Conservation (phyloP, 2,888 invertebrate species). For the Euspilapteryx auroguttella region DNA sequence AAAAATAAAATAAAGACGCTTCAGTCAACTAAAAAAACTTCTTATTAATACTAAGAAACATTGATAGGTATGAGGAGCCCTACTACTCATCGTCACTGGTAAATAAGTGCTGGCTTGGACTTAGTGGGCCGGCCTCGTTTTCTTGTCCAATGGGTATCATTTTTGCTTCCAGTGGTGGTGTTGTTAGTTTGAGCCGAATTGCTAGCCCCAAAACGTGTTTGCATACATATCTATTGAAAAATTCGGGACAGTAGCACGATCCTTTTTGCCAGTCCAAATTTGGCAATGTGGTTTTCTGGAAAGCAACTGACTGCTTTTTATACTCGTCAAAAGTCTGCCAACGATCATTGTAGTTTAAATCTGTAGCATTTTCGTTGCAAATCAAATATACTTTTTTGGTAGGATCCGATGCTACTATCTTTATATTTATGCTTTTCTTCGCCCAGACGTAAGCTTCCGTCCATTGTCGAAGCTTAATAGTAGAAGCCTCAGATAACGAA, state of each 20-base stretch:
- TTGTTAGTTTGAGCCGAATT: constrained; percentile 2
- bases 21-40: constrained; percentile 2
- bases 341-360: constrained; percentile 6
- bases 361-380: constrained; percentile 6
- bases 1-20: constrained; percentile 5
- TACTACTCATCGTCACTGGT: constrained; percentile 8
- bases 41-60: constrained; percentile 5
- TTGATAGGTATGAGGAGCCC: constrained; percentile 7
- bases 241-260: not conserved
- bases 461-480: constrained; percentile 5
- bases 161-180: constrained; percentile 7
- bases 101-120: constrained; percentile 6
- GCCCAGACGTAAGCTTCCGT: constrained; percentile 5
- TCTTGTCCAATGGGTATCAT: constrained; percentile 6
- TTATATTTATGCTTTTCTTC: constrained; percentile 6
- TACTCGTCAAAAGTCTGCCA: constrained; percentile 7
- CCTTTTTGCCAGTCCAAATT: constrained; percentile 1
- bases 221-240: constrained; percentile 6
- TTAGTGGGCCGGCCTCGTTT: constrained; percentile 4
- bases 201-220: constrained; percentile 6
- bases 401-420: constrained; percentile 6
- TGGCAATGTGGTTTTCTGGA: constrained; percentile 6
- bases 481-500: constrained; percentile 5
- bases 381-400: constrained; percentile 6
- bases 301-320: constrained; percentile 6